A percentile compares a stretch with the other conserved stretches of the same genome.
Conservation (phyloP, 1,140 invertebrate species). For the Tachypleus tridentatus region DNA sequence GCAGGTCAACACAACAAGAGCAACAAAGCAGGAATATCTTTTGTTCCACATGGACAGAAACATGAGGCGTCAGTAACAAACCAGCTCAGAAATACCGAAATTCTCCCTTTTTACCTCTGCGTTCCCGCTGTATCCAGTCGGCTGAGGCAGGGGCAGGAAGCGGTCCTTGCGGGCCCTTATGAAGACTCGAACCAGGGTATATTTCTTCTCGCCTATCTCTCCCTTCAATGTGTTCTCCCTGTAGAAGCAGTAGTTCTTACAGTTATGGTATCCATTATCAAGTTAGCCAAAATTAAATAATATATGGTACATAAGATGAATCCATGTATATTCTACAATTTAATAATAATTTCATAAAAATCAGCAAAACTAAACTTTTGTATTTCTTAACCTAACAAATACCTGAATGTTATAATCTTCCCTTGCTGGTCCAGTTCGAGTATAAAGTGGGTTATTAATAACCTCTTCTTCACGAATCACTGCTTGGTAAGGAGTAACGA, state of each 20-base stretch:
- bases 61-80: not conserved
- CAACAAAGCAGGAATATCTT: no score
- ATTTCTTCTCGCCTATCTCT: not conserved
- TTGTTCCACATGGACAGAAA: not conserved
- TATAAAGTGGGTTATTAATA: conserved; percentile 48
- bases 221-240: conserved; percentile 4
- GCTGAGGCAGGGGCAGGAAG: conserved; percentile 43
- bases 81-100: conserved; percentile 72
- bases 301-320: no score
- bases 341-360: no score
- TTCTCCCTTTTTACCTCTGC: conserved; percentile 87
- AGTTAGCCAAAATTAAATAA: no score
- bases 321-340: no score
- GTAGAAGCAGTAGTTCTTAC: no score
- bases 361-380: no score
- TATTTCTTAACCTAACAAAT: no score
- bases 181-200: not conserved
- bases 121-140: conserved; percentile 71
- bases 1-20: no score
- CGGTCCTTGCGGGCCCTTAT: conserved; percentile 23
- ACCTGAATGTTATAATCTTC: not conserved
- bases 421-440: not conserved
- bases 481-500: conserved; percentile 50
- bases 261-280: no score
- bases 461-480: conserved; percentile 30